A percentile compares a stretch with the other conserved stretches of the same genome.
Evolutionary conservation across 2,113 vertebrate genomes (phyloP).

Genomic region (Pundamilia nyererei): DNA sequence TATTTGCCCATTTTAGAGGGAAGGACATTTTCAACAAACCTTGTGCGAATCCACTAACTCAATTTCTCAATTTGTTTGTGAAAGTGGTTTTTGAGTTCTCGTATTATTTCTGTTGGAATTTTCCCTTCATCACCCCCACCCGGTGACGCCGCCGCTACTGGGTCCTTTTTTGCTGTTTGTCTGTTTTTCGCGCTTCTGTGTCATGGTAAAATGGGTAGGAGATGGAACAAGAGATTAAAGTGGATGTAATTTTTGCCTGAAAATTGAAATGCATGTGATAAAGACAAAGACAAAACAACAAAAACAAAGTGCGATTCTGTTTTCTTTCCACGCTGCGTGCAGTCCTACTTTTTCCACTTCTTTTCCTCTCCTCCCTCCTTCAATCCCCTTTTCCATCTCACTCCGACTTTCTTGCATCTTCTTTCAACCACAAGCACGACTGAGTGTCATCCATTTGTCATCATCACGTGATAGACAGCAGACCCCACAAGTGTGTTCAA

Average conservation of each 20-base stretch:
- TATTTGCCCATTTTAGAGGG: not conserved
- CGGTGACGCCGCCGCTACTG: not conserved
- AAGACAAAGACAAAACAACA: not conserved
- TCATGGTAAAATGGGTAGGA: not conserved
- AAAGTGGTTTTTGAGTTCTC: slow-evolving; percentile 17
- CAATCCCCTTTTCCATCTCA: slow-evolving; percentile 15
- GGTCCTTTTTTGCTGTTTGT: not conserved
- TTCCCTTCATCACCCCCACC: not conserved
- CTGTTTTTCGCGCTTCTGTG: not conserved
- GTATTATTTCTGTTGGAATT: not conserved
- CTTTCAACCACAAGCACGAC: slow-evolving; percentile 48
- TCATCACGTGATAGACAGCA: slow-evolving; percentile 41
- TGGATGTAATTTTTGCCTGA: not conserved
- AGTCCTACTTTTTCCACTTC: not conserved
- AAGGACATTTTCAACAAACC: slow-evolving; percentile 15
- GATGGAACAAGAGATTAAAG: slow-evolving; percentile 1
- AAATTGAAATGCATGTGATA: slow-evolving; percentile 24
- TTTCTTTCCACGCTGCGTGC: not conserved
- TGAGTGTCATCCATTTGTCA: slow-evolving; percentile 63
- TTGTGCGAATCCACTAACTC: slow-evolving; percentile 26
- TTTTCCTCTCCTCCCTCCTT: not conserved
- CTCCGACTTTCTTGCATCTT: slow-evolving; percentile 25
- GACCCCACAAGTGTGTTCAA: slow-evolving; percentile 31
- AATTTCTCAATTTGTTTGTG: slow-evolving; percentile 22
- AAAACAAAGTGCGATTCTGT: not conserved